phyloP scores from a whole-genome alignment of 2,797 vertebrate species.

The Pipistrellus pygmaeus region DNA sequence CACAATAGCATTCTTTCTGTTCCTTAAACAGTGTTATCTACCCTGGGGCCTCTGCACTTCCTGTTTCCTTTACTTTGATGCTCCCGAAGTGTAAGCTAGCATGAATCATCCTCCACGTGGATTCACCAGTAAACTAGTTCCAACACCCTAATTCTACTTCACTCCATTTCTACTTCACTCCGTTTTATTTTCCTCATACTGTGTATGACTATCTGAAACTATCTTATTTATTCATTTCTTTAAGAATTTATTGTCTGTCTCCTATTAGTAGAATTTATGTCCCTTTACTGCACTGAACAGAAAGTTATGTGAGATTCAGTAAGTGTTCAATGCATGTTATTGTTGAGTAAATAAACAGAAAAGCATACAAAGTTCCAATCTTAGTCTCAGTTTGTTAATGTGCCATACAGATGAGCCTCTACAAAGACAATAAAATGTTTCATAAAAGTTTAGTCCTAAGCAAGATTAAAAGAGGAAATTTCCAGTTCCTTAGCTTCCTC shows the following conservation, averaged over 20 bases:
- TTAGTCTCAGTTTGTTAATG: neutral
- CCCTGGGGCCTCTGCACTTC: neutral
- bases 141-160: neutral
- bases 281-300: neutral
- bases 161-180: neutral
- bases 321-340: neutral
- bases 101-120: neutral
- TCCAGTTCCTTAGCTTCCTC: neutral
- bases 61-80: neutral
- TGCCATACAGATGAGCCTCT: neutral
- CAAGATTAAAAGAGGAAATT: neutral
- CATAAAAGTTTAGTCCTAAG: constrained; percentile 35
- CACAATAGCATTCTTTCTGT: neutral
- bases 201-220: constrained; percentile 13
- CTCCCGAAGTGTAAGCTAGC: neutral
- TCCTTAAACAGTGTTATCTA: neutral
- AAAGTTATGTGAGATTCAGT: neutral
- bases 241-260: neutral
- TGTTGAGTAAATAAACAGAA: constrained; percentile 32
- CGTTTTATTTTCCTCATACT: constrained; percentile 36
- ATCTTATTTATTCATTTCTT: constrained; percentile 24
- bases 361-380: neutral
- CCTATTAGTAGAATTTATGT: neutral
- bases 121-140: neutral
- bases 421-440: constrained; percentile 24